These are phyloP conservation scores for Gobius niger DNA, from an alignment of 2,113 vertebrate genomes.

Conservation along the genomic window DNA sequence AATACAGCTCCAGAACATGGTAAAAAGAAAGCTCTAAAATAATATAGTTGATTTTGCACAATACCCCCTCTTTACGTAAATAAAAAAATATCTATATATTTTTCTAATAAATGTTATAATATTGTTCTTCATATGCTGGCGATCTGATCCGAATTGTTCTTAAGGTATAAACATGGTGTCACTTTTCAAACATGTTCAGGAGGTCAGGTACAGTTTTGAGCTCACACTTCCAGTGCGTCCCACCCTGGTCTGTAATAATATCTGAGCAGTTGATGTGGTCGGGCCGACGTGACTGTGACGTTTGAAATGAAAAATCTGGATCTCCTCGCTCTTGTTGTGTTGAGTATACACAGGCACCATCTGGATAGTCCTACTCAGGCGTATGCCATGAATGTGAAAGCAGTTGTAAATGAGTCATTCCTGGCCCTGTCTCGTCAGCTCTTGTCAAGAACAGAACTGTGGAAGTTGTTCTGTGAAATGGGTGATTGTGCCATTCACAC, in stretches of 20 bases:
- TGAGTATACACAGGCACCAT: constrained; percentile 2
- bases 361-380: background rate
- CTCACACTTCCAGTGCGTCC: too few relatives aligned
- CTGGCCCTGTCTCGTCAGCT: background rate
- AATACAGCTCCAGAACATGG: too few relatives aligned
- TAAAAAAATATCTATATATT: too few relatives aligned
- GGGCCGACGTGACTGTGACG: background rate
- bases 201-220: too few relatives aligned
- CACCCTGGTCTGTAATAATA: background rate
- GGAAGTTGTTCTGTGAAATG: background rate
- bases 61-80: too few relatives aligned
- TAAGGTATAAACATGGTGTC: too few relatives aligned
- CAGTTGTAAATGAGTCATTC: constrained; percentile 1
- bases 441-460: background rate
- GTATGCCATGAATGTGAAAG: background rate
- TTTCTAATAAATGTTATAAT: too few relatives aligned
- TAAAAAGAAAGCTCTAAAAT: too few relatives aligned
- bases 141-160: too few relatives aligned
- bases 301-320: background rate
- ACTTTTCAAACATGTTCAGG: too few relatives aligned
- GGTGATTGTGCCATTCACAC: background rate
- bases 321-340: background rate
- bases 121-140: too few relatives aligned
- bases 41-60: too few relatives aligned
- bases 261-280: background rate